Base-by-base conservation (phyloP, 2,797 vertebrate species). In the Manis javanica region DNA sequence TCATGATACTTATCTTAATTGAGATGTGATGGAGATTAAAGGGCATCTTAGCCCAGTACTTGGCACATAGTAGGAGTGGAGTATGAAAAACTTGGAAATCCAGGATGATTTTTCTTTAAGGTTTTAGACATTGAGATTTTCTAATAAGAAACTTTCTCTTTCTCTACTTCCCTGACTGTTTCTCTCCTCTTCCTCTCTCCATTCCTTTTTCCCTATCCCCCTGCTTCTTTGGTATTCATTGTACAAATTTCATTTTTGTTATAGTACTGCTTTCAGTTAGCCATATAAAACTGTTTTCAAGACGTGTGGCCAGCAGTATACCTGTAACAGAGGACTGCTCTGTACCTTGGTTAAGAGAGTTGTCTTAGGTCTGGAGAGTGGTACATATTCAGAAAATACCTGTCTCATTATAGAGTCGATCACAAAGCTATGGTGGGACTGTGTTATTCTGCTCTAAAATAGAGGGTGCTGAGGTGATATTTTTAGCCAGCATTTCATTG, bases 401-500 rank as follows among this genome's bases (percentile, higher is more conserved):
- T 61, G 14, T 69, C 18, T 74, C 81, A 34, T 85, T 91, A 82
- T 68, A 82, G 55, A 93, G 68, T 71, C 72, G 89, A 42, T 84
- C 61, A 93, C 55, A 1, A 59, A 66, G 39, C 53, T 72, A 31
- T 18, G 57, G 39, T 46, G 64, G 82, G 78, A 15, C 68, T 87
- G 19, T 90, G 72, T 81, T 88, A 81, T 90, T 72, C 72, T 85
- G 57, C 53, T 96, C 77, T 93, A 93, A 95, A 97, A 66, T 90
- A 66, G 93, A 96, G 87, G 49, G 64, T 82, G 91, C 51, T 0
- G 5, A 23, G 51, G 26, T 37, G 64, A 11, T 97, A 87, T 95
- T 96, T 96, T 96, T 96, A 97, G 95, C 79, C 21, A 68, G 64
- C 37, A 5, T 95, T 95, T 97, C 49, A 9, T 14, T 5, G 59